phyloP scores from a whole-genome alignment of 2,888 invertebrate genomes.

The Eupithecia insigniata region DNA sequence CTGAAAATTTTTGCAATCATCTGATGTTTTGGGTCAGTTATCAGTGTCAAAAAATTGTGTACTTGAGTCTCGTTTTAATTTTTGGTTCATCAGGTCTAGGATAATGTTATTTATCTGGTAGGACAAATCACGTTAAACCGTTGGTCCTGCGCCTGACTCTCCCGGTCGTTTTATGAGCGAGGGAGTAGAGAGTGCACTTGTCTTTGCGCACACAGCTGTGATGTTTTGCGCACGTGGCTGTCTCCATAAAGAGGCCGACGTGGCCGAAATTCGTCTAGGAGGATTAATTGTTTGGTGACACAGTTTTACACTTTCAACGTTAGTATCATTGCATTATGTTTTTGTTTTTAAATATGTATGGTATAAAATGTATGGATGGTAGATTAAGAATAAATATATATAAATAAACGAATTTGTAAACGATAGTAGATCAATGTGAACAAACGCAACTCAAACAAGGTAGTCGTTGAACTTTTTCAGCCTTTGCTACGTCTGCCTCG shows the following conservation, averaged over 20 bases:
- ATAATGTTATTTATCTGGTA: not conserved
- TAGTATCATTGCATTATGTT: too few relatives aligned
- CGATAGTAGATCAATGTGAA: slow-evolving; percentile 9
- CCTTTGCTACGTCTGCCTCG: slow-evolving; percentile 79
- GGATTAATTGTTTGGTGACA: not conserved
- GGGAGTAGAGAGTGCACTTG: not conserved
- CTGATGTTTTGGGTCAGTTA: not conserved
- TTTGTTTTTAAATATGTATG: too few relatives aligned
- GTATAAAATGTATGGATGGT: too few relatives aligned
- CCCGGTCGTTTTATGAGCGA: not conserved
- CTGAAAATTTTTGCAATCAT: not conserved
- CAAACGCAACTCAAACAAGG: slow-evolving; percentile 66
- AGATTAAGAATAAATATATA: too few relatives aligned
- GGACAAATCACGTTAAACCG: not conserved
- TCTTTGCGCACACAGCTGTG: not conserved
- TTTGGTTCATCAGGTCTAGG: not conserved
- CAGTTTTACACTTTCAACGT: too few relatives aligned
- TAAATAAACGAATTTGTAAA: too few relatives aligned
- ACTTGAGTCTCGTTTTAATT: not conserved
- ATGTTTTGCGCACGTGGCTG: not conserved
- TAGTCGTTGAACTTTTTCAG: slow-evolving; percentile 79
- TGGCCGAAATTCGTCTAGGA: not conserved
- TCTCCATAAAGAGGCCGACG: not conserved
- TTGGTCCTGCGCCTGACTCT: not conserved
- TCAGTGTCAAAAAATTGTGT: not conserved